phyloP scores from a whole-genome alignment of 2,888 invertebrate species.

The Apotomis capreana region DNA sequence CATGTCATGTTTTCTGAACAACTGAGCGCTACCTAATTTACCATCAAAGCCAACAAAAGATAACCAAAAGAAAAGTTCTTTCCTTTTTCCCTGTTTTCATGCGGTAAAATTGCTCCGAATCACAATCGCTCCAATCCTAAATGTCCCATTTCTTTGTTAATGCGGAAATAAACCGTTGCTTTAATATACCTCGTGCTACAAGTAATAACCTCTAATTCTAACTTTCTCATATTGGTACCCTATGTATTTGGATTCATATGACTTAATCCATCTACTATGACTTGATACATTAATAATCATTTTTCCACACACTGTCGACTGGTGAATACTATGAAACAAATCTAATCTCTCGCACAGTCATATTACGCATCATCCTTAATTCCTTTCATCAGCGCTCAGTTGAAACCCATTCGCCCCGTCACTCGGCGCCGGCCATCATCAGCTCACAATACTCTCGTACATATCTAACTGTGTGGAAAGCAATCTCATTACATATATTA shows the following conservation, averaged over 20 bases:
- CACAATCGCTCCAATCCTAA: background rate
- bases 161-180: background rate
- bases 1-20: conserved; percentile 27
- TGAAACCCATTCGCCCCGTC: conserved; percentile 48
- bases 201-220: background rate
- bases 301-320: background rate
- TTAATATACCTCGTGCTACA: background rate
- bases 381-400: conserved; percentile 26
- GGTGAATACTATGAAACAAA: background rate
- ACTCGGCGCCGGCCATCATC: conserved; percentile 58
- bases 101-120: conserved; percentile 6
- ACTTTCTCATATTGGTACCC: background rate
- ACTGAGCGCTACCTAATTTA: conserved; percentile 33
- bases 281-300: background rate
- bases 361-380: background rate
- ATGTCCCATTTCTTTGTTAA: background rate
- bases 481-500: conserved; percentile 76
- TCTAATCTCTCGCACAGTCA: background rate
- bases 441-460: conserved; percentile 72
- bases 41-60: conserved; percentile 7
- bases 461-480: conserved; percentile 77
- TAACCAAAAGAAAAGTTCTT: background rate
- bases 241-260: background rate
- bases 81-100: conserved; percentile 1
- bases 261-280: too few relatives aligned